Percentiles rank a stretch among this genome's conserved stretches.
Conservation (phyloP, 2,888 invertebrate species). For the Sminthurides aquaticus region DNA sequence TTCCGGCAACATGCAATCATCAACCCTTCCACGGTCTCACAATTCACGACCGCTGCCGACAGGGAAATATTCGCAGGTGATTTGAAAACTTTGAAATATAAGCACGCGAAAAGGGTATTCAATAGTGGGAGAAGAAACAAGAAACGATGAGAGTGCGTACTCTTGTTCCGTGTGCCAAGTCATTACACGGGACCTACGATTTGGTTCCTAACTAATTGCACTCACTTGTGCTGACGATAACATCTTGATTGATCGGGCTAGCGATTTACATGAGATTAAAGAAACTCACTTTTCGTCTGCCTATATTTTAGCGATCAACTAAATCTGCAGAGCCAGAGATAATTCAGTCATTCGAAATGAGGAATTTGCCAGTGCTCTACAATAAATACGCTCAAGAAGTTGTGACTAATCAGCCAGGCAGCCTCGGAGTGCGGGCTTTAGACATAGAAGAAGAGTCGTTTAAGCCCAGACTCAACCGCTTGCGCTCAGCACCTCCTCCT, state of each 20-base stretch:
- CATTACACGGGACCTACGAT: no score
- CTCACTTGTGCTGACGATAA: no score
- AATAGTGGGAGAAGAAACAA: not conserved
- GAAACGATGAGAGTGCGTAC: no score
- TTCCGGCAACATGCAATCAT: conserved; percentile 23
- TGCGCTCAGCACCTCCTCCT: conserved; percentile 34
- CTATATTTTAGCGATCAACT: conserved; percentile 30
- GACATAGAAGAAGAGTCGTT: conserved; percentile 39
- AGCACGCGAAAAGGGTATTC: not conserved
- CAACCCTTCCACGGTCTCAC: conserved; percentile 35
- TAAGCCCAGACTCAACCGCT: conserved; percentile 28
- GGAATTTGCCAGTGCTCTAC: conserved; percentile 55
- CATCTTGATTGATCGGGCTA: no score
- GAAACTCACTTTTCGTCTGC: no score
- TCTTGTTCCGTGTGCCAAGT: no score
- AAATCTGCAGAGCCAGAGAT: conserved; percentile 42
- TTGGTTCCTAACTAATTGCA: no score
- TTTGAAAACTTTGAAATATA: not conserved
- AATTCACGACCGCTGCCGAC: conserved; percentile 28
- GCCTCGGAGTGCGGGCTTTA: conserved; percentile 45
- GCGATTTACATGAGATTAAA: no score
- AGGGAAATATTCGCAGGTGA: conserved; percentile 21
- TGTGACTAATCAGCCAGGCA: conserved; percentile 24
- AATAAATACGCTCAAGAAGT: conserved; percentile 58
- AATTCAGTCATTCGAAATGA: conserved; percentile 30